phyloP scores from a whole-genome alignment of 53 echinoderm and acorn worm species.

The Astropecten irregularis region DNA sequence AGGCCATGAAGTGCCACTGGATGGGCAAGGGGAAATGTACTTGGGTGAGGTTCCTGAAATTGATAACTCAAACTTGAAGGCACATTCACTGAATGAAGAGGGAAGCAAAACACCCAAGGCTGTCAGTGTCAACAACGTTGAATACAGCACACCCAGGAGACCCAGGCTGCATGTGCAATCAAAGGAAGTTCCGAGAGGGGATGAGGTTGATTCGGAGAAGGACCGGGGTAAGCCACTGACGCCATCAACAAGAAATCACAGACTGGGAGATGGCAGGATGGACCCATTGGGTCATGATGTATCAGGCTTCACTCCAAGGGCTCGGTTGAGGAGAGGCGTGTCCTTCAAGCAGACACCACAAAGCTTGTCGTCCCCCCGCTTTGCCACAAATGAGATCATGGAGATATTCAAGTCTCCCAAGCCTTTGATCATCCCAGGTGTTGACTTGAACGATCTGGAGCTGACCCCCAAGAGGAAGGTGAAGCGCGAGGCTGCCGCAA shows the following conservation, averaged over 20 bases:
- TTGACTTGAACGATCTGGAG: slow-evolving; percentile 14
- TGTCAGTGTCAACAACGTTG: neutral
- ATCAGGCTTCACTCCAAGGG: slow-evolving; percentile 9
- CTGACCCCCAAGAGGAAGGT: slow-evolving; percentile 22
- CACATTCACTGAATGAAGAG: neutral
- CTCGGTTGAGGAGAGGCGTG: neutral
- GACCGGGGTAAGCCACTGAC: neutral
- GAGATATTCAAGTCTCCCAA: slow-evolving; percentile 40
- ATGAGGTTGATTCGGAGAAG: neutral
- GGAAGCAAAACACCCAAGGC: neutral
- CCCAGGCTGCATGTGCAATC: neutral
- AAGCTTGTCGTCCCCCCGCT: slow-evolving; percentile 22
- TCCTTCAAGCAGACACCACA: neutral
- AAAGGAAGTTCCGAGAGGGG: neutral
- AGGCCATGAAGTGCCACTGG: neutral
- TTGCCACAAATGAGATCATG: slow-evolving; percentile 28
- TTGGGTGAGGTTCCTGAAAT: neutral
- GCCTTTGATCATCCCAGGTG: slow-evolving; percentile 30
- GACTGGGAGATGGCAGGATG: neutral
- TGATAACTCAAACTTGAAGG: neutral
- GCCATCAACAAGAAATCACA: slow-evolving; percentile 12
- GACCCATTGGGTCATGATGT: neutral
- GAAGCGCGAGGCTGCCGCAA: neutral
- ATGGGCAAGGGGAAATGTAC: slow-evolving; percentile 22
- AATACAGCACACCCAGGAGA: neutral